Percentiles rank a stretch among this genome's conserved stretches.
Conservation (phyloP, 1,140 invertebrate species). For the Polyergus mexicanus region DNA sequence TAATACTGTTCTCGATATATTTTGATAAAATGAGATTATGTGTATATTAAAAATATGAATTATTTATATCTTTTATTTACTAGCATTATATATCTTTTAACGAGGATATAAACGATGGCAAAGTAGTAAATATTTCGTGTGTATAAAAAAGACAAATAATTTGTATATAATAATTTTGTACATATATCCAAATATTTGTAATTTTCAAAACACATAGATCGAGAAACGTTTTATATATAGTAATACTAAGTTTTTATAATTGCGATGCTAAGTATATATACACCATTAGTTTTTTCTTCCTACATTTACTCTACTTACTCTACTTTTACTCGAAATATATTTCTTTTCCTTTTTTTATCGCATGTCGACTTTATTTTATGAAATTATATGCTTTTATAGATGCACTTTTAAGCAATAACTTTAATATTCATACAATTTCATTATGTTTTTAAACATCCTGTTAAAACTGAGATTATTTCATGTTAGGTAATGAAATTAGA, state of each 20-base stretch:
- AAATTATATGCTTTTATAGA: slow-evolving; percentile 27
- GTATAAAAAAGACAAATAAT: slow-evolving; percentile 69
- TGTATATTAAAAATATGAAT: slow-evolving; percentile 40
- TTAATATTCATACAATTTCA: slow-evolving; percentile 29
- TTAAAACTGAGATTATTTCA: neutral
- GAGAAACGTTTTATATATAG: slow-evolving; percentile 54
- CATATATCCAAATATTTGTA: slow-evolving; percentile 72
- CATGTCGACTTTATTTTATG: slow-evolving; percentile 17
- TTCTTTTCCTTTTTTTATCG: slow-evolving; percentile 20
- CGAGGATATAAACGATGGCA: slow-evolving; percentile 69
- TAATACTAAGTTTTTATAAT: slow-evolving; percentile 72
- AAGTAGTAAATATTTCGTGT: slow-evolving; percentile 61
- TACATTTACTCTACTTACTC: neutral
- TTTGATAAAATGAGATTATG: slow-evolving; percentile 37
- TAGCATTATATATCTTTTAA: slow-evolving; percentile 7
- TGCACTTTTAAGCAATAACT: slow-evolving; percentile 14
- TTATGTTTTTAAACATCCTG: neutral
- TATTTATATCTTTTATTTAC: slow-evolving; percentile 33
- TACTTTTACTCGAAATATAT: slow-evolving; percentile 14
- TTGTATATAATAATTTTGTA: slow-evolving; percentile 78
- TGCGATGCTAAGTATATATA: slow-evolving; percentile 47
- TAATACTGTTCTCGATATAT: slow-evolving; percentile 24
- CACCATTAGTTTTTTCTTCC: slow-evolving; percentile 12
- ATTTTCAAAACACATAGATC: slow-evolving; percentile 69
- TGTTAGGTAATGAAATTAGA: neutral